A percentile compares a stretch with the other conserved stretches of the same genome.
phyloP scores from a whole-genome alignment of 2,113 vertebrate species.

The Ammodytes marinus region DNA sequence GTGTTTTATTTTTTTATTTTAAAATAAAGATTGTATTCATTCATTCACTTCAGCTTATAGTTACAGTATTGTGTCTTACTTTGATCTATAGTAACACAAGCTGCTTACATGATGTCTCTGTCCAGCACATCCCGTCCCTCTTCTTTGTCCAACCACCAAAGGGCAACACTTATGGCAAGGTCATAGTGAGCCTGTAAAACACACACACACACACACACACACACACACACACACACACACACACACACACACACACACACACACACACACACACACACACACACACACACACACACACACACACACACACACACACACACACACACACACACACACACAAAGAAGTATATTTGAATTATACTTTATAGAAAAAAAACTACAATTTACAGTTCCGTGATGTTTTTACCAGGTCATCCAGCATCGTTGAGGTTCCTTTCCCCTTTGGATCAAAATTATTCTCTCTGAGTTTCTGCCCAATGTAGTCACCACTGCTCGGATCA shows the following conservation, averaged over 20 bases:
- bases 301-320: no score
- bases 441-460: slow-evolving; percentile 91
- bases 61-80: not conserved
- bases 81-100: not conserved
- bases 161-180: slow-evolving; percentile 85
- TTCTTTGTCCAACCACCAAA: slow-evolving; percentile 85
- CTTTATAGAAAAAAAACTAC: not conserved
- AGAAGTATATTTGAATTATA: no score
- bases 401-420: slow-evolving; percentile 90
- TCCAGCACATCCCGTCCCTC: slow-evolving; percentile 69
- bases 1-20: no score
- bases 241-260: no score
- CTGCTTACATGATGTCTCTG: slow-evolving; percentile 83
- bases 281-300: no score
- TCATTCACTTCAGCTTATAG: no score
- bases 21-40: no score
- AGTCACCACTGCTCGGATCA: slow-evolving; percentile 84
- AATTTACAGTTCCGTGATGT: not conserved
- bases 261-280: no score
- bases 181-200: slow-evolving; percentile 88
- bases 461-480: slow-evolving; percentile 88
- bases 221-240: no score
- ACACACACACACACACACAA: no score
- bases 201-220: slow-evolving; percentile 6
- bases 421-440: slow-evolving; percentile 82